Evolutionary conservation across 2,888 invertebrate genomes (phyloP).

Genomic region (Eupsilia transversa): DNA sequence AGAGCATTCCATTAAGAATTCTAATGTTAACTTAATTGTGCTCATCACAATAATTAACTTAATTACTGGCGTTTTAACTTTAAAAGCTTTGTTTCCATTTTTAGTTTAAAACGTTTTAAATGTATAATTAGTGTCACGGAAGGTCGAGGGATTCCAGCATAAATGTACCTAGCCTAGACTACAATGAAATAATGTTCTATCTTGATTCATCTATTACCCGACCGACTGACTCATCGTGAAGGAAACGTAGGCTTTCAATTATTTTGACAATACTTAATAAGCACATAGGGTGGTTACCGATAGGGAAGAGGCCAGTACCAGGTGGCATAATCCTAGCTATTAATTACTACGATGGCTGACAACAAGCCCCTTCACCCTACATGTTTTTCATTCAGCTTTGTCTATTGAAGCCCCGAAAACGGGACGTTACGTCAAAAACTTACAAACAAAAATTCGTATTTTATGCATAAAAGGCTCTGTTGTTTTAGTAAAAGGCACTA

Average conservation of each 20-base stretch:
- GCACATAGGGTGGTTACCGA: neutral
- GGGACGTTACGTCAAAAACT: constrained; percentile 60
- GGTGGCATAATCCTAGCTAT: neutral
- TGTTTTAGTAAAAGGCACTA: constrained; percentile 34
- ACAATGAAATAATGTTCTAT: neutral
- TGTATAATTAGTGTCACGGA: constrained; percentile 12
- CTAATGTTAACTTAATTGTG: constrained; percentile 54
- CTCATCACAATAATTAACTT: constrained; percentile 62
- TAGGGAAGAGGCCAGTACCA: neutral
- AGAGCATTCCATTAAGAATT: constrained; percentile 53
- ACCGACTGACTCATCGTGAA: neutral
- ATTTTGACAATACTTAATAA: neutral
- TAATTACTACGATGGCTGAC: neutral
- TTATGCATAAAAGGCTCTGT: constrained; percentile 53
- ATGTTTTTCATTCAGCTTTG: constrained; percentile 56
- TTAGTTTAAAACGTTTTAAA: constrained; percentile 17
- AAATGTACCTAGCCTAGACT: neutral
- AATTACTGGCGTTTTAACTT: constrained; percentile 55
- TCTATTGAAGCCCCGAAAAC: constrained; percentile 61
- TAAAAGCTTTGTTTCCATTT: constrained; percentile 39
- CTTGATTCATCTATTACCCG: neutral
- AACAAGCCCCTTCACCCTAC: constrained; percentile 41
- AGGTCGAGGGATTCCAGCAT: neutral
- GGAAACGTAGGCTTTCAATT: too few relatives aligned
- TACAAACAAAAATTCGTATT: constrained; percentile 54